These are phyloP conservation scores for Martes flavigula DNA, from an alignment of 2,797 vertebrate species.

Conservation along the genomic window DNA sequence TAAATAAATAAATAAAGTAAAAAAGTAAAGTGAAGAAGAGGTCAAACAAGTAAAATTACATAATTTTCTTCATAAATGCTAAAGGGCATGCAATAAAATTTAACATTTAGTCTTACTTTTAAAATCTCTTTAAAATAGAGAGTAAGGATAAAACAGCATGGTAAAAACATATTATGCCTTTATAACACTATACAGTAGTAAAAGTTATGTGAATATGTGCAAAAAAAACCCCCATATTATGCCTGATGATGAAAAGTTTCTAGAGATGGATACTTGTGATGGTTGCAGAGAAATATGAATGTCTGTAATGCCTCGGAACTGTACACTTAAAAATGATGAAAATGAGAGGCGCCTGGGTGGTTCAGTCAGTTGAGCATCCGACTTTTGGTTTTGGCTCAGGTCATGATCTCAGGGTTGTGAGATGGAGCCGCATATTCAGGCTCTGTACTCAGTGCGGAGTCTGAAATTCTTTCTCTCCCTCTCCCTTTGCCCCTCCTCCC, in stretches of 20 bases:
- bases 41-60: constrained; percentile 14
- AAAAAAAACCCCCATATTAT: neutral
- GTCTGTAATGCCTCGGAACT: neutral
- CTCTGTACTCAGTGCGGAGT: neutral
- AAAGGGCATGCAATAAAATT: neutral
- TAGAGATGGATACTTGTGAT: neutral
- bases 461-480: neutral
- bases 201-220: too few relatives aligned
- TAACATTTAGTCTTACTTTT: neutral
- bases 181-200: too few relatives aligned
- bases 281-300: neutral
- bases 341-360: neutral
- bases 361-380: neutral
- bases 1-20: neutral
- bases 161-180: neutral
- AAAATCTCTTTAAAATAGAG: neutral
- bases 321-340: neutral
- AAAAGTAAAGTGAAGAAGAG: neutral
- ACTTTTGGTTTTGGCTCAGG: neutral
- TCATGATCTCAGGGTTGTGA: neutral
- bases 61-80: constrained; percentile 23
- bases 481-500: neutral
- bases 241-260: neutral
- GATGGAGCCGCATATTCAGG: neutral
- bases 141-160: neutral